A percentile compares a stretch with the other conserved stretches of the same genome.
Conservation (phyloP, 2,888 invertebrate species). For the Prosopocoilus inquinatus region DNA sequence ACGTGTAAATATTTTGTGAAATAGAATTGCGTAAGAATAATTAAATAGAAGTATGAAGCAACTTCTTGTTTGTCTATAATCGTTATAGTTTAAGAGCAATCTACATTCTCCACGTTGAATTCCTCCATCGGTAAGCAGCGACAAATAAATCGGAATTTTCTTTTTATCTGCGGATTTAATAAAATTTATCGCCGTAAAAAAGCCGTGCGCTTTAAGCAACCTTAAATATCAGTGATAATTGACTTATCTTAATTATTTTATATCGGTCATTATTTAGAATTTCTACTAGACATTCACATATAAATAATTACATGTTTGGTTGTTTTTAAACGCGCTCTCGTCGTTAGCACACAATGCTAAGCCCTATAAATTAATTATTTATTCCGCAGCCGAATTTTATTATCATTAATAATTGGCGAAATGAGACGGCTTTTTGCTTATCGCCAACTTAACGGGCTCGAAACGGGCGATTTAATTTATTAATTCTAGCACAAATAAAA, state of each 20-base stretch:
- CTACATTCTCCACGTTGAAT: neutral
- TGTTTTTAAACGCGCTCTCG: constrained; percentile 21
- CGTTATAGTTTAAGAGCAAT: neutral
- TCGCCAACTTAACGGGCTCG: neutral
- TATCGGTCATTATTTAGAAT: constrained; percentile 7
- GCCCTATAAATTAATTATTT: constrained; percentile 33
- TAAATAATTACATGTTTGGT: constrained; percentile 26
- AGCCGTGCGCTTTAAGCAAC: neutral
- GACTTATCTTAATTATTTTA: constrained; percentile 17
- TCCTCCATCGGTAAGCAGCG: neutral
- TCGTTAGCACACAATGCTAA: constrained; percentile 34
- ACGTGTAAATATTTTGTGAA: too few relatives aligned
- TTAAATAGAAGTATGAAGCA: too few relatives aligned
- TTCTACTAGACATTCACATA: constrained; percentile 19
- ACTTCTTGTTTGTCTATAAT: too few relatives aligned
- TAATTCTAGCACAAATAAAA: neutral
- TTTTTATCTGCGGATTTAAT: constrained; percentile 1
- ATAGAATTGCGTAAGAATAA: too few relatives aligned
- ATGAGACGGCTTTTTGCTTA: constrained; percentile 22
- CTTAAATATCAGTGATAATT: constrained; percentile 12
- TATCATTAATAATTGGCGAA: constrained; percentile 34
- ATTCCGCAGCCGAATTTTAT: constrained; percentile 31
- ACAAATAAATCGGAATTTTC: neutral
- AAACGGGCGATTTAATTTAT: neutral
- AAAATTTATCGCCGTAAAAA: constrained; percentile 1